Evolutionary conservation across 2,888 invertebrate genomes (phyloP).

Genomic region (Mesorhabditis sp.): DNA sequence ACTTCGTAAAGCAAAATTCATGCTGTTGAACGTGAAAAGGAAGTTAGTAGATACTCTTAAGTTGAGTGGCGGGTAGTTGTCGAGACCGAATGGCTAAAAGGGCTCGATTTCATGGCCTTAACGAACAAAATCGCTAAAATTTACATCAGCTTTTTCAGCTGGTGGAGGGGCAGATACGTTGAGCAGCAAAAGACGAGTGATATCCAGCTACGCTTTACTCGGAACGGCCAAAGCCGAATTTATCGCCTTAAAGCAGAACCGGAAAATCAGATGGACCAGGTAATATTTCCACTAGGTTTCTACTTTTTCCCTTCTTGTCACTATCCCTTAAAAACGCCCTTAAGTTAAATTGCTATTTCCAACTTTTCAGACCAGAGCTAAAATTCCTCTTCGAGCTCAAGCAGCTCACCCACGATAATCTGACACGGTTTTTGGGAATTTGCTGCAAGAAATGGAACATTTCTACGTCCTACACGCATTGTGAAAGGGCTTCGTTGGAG

Average conservation of each 20-base stretch:
- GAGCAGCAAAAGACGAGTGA: slow-evolving; percentile 24
- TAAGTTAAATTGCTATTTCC: not conserved
- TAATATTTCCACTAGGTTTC: slow-evolving; percentile 9
- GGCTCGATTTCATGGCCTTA: too few species aligned
- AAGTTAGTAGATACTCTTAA: too few species aligned
- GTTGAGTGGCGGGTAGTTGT: too few species aligned
- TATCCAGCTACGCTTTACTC: slow-evolving; percentile 43
- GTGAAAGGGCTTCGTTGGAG: slow-evolving; percentile 51
- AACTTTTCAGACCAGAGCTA: slow-evolving; percentile 27
- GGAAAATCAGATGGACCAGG: slow-evolving; percentile 42
- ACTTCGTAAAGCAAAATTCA: too few species aligned
- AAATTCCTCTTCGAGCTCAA: slow-evolving; percentile 45
- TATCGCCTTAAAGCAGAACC: slow-evolving; percentile 35
- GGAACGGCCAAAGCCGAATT: slow-evolving; percentile 49
- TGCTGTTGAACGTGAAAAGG: too few species aligned
- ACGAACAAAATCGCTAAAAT: too few species aligned
- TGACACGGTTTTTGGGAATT: slow-evolving; percentile 47
- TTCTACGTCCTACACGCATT: slow-evolving; percentile 44
- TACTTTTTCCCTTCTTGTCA: not conserved
- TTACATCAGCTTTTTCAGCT: slow-evolving; percentile 14
- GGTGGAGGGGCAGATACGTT: slow-evolving; percentile 18
- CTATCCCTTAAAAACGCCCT: not conserved
- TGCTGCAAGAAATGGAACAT: slow-evolving; percentile 42
- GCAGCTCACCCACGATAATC: slow-evolving; percentile 49
- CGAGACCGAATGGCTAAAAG: too few species aligned